A percentile compares a stretch with the other conserved stretches of the same genome.
Evolutionary conservation across 2,888 invertebrate species (phyloP).

Genomic region (Parnassius glacialis): DNA sequence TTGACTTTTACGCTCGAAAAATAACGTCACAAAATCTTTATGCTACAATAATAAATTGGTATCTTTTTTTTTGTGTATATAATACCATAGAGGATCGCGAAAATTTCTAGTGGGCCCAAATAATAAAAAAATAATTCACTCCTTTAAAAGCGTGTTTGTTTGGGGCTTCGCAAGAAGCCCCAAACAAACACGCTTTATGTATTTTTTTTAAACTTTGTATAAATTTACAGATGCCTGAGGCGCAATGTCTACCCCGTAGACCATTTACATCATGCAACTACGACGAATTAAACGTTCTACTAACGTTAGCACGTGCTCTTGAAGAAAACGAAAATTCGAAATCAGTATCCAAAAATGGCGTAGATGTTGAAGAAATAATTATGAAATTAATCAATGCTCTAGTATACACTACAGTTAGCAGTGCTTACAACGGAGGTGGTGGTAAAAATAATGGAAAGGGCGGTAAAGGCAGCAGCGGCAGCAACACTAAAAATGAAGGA

Average conservation of each 20-base stretch:
- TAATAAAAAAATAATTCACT: no score
- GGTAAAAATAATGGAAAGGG: constrained; percentile 12
- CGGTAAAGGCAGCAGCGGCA: constrained; percentile 21
- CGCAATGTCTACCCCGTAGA: constrained; percentile 35
- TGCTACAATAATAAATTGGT: no score
- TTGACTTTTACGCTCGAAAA: no score
- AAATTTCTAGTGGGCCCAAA: no score
- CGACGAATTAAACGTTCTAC: constrained; percentile 34
- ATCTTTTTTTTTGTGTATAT: no score
- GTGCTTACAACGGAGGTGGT: constrained; percentile 6
- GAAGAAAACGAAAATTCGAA: constrained; percentile 33
- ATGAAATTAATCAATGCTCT: constrained; percentile 61
- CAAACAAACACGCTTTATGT: no score
- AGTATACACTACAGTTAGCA: constrained; percentile 49
- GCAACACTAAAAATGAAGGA: constrained; percentile 20
- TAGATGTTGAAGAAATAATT: constrained; percentile 54
- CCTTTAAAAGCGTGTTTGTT: no score
- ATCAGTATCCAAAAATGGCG: constrained; percentile 19
- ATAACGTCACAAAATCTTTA: no score
- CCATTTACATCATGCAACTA: constrained; percentile 25
- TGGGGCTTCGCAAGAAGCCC: no score
- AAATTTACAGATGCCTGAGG: constrained; percentile 43
- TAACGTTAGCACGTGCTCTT: constrained; percentile 36
- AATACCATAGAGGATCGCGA: no score
- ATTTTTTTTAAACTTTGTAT: neutral